These are phyloP conservation scores for Dasypus novemcinctus DNA, from an alignment of 2,113 vertebrate species.

Conservation along the genomic window DNA sequence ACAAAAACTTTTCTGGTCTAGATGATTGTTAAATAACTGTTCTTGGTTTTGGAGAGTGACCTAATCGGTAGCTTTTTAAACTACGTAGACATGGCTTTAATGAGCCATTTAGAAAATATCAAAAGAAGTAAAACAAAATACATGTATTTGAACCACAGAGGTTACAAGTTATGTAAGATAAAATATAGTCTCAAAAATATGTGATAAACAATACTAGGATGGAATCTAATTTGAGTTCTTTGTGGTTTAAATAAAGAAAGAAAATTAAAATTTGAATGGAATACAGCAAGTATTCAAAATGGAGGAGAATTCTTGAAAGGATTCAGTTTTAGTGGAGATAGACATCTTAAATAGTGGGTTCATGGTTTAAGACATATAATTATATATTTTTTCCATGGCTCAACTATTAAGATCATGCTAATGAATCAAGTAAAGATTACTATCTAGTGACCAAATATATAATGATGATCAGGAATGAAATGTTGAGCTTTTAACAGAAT, in stretches of 20 bases:
- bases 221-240: neutral
- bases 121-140: neutral
- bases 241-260: neutral
- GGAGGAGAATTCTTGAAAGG: neutral
- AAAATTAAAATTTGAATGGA: neutral
- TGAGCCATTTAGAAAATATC: neutral
- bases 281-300: neutral
- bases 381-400: neutral
- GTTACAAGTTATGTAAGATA: neutral
- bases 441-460: neutral
- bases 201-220: neutral
- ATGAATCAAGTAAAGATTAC: neutral
- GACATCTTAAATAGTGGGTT: neutral
- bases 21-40: fast-evolving
- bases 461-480: neutral
- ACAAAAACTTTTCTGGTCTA: neutral
- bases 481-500: neutral
- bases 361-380: neutral
- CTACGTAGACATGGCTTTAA: neutral
- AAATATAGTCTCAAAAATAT: neutral
- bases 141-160: neutral
- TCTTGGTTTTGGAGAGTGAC: neutral
- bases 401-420: neutral
- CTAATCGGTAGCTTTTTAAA: neutral
- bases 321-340: fast-evolving